Base-by-base conservation (phyloP, 2,888 invertebrate species). In the Drosophila nr. perissopoda region DNA sequence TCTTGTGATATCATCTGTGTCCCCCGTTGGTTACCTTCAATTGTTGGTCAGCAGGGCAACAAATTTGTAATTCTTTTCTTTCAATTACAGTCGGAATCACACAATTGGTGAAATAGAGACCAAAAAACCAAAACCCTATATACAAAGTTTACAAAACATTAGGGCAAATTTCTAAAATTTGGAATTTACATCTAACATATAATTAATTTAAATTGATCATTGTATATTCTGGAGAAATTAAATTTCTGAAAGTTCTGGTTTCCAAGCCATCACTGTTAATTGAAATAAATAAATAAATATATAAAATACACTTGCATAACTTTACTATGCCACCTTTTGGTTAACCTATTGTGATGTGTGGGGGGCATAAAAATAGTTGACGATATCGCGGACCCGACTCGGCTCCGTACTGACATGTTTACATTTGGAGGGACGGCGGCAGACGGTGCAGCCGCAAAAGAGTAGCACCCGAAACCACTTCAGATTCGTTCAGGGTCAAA, bases 401-500 rank as follows among this genome's bases (percentile, higher is more conserved):
- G 18, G 31, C 38, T 52, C n/a, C 52, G 60, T 53, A 63, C 69
- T 59, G 69, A 78, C 69, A 76, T 88, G 87, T 83, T 83, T 82
- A 85, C 72, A 73, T 69, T 66, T 49, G 40, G 33, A 38, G 31
- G 42, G 31, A 31, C 49, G 48, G 69, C 51, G 66, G 67, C 53
- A 69, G 58, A 13, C 36, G 61, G 25, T 45, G 54, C 65, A 49
- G 64, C 59, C 65, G 33, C 62, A 56, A 57, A 57, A 40, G 51
- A 60, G 56, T 53, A 69, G 61, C 66, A 62, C 62, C 77, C 85
- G 83, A 76, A 82, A 78, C 78, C 88, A 82, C 90, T 86, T 89
- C 88, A 89, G 69, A 89, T 87, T 85, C 79, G 88, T 88, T 89
- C 86, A 87, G 88, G 90, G 86, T 89, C 90, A 89, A 73, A 83